Conservation (phyloP, 2,888 invertebrate species). For the Chrysotoxum bicinctum region DNA sequence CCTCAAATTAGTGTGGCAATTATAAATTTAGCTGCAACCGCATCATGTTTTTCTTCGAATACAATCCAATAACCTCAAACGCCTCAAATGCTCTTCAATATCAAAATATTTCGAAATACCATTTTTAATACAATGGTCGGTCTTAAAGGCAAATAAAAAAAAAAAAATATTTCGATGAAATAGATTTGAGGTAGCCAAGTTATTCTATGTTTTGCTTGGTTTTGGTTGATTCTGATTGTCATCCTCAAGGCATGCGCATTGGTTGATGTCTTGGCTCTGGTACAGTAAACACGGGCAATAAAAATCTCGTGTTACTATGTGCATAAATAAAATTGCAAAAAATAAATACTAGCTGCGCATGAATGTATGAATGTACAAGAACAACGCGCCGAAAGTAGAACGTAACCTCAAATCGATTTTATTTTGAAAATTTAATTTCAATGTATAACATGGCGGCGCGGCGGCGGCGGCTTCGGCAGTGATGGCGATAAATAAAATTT, state of each 20-base stretch:
- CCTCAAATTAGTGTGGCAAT: slow-evolving; percentile 21
- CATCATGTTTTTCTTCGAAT: slow-evolving; percentile 1
- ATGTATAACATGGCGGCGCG: not conserved
- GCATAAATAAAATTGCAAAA: slow-evolving; percentile 62
- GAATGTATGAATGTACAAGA: slow-evolving; percentile 21
- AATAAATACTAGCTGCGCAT: slow-evolving; percentile 15
- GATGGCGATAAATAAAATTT: slow-evolving; percentile 52
- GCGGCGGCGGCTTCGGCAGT: too few species aligned
- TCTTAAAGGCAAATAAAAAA: slow-evolving; percentile 17
- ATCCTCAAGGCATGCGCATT: slow-evolving; percentile 47
- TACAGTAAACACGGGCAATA: slow-evolving; percentile 4
- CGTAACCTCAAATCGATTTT: slow-evolving; percentile 68
- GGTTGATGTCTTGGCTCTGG: slow-evolving; percentile 35
- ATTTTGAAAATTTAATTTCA: slow-evolving; percentile 61
- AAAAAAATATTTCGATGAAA: slow-evolving; percentile 22
- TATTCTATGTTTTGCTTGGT: not conserved
- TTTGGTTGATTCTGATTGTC: slow-evolving; percentile 28
- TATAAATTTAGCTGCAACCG: slow-evolving; percentile 6
- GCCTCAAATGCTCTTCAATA: slow-evolving; percentile 54
- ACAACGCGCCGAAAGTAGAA: slow-evolving; percentile 59
- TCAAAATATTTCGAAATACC: slow-evolving; percentile 53
- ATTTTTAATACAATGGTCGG: slow-evolving; percentile 42
- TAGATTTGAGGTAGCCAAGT: slow-evolving; percentile 32
- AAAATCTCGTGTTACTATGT: slow-evolving; percentile 60
- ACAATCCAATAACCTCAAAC: slow-evolving; percentile 57